phyloP scores from a whole-genome alignment of 2,888 invertebrate genomes.

The Linnaemya tessellans region DNA sequence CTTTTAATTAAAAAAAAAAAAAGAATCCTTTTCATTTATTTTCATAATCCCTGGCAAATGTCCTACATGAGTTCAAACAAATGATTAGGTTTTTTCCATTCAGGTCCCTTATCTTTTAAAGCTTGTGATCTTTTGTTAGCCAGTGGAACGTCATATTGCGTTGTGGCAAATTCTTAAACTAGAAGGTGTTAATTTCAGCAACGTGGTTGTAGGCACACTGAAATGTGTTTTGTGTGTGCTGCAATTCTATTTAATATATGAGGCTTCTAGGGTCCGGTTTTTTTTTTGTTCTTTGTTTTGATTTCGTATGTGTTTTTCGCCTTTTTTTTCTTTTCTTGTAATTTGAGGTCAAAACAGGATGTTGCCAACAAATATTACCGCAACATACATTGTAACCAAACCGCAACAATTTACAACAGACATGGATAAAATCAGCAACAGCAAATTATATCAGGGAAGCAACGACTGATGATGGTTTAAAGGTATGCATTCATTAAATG shows the following conservation, averaged over 20 bases:
- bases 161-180: constrained; percentile 55
- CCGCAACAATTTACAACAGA: constrained; percentile 72
- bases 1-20: constrained; percentile 70
- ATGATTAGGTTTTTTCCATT: constrained; percentile 62
- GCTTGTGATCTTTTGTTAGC: background rate
- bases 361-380: constrained; percentile 71
- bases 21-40: constrained; percentile 59
- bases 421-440: constrained; percentile 67
- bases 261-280: constrained; percentile 31
- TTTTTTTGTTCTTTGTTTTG: constrained; percentile 10
- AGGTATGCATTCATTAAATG: constrained; percentile 17
- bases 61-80: constrained; percentile 57
- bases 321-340: constrained; percentile 29
- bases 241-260: constrained; percentile 43
- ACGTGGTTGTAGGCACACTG: constrained; percentile 15
- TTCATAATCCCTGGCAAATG: constrained; percentile 63
- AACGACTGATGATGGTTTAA: constrained; percentile 14
- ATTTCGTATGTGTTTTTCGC: background rate
- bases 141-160: constrained; percentile 28
- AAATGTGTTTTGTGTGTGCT: constrained; percentile 33
- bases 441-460: constrained; percentile 41
- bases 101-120: constrained; percentile 6
- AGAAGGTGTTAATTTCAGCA: constrained; percentile 70
- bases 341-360: constrained; percentile 71
- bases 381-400: constrained; percentile 68